Conservation (phyloP, 2,888 invertebrate genomes). For the Metalampra italica region DNA sequence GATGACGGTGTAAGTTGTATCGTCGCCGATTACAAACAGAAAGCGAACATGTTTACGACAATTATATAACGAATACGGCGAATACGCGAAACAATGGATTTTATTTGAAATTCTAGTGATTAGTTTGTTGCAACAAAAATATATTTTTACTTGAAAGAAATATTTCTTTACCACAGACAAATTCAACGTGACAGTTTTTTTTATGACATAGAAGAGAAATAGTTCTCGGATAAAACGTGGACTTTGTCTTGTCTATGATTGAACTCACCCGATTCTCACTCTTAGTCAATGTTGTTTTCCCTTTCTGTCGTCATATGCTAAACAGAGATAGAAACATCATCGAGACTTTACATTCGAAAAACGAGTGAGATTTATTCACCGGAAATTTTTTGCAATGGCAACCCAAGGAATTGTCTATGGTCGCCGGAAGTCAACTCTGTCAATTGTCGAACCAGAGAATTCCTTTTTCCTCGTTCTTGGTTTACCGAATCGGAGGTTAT, state of each 20-base stretch:
- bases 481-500: constrained; percentile 72
- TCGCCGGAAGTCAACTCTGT: constrained; percentile 9
- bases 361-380: neutral
- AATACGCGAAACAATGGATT: constrained; percentile 50
- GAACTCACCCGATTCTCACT: constrained; percentile 13
- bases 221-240: constrained; percentile 26
- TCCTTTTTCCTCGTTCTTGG: constrained; percentile 69
- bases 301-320: too few species aligned
- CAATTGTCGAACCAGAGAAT: constrained; percentile 47
- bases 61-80: constrained; percentile 30
- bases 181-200: constrained; percentile 48
- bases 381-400: constrained; percentile 13
- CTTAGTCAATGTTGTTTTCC: neutral
- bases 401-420: constrained; percentile 6
- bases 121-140: constrained; percentile 65
- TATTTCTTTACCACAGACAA: constrained; percentile 27
- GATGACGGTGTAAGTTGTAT: constrained; percentile 56
- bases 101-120: constrained; percentile 44
- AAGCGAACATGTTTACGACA: constrained; percentile 39
- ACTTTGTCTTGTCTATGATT: constrained; percentile 14
- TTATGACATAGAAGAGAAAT: constrained; percentile 14
- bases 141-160: constrained; percentile 33
- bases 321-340: too few species aligned
- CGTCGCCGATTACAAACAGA: constrained; percentile 41
- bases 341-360: neutral